These are phyloP conservation scores for Potamarius usumacintae DNA, from an alignment of 2,113 vertebrate genomes.

Conservation along the genomic window DNA sequence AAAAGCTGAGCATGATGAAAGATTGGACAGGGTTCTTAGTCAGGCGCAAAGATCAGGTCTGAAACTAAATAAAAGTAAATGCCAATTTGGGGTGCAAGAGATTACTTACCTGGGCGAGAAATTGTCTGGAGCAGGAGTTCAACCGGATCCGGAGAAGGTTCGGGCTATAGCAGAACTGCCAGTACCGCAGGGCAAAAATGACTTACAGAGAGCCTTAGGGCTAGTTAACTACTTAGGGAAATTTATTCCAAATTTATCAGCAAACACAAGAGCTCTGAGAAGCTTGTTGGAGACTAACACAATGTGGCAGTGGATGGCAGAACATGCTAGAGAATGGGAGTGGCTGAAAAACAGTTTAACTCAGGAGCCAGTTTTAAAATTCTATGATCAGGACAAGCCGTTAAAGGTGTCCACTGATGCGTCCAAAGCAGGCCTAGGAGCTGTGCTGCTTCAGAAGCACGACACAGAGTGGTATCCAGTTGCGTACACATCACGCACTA, in stretches of 20 bases:
- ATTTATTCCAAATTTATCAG: conserved; percentile 18
- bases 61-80: background rate
- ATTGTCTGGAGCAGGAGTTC: conserved; percentile 5
- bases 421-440: conserved; percentile 29
- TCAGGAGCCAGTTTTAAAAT: conserved; percentile 31
- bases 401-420: conserved; percentile 42
- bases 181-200: background rate
- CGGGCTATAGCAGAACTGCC: background rate
- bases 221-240: background rate
- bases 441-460: conserved; percentile 32
- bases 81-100: conserved; percentile 12
- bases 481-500: background rate
- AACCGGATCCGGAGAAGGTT: conserved; percentile 9
- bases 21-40: background rate
- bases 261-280: background rate
- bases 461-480: conserved; percentile 34
- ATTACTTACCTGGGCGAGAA: conserved; percentile 23
- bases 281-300: conserved; percentile 18
- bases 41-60: background rate
- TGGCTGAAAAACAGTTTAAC: conserved; percentile 28
- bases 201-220: background rate
- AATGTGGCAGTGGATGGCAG: conserved; percentile 14
- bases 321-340: conserved; percentile 7
- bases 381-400: conserved; percentile 26
- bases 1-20: conserved; percentile 20